Conservation (phyloP, 2,797 vertebrate genomes). For the Anolis apletophallus region DNA sequence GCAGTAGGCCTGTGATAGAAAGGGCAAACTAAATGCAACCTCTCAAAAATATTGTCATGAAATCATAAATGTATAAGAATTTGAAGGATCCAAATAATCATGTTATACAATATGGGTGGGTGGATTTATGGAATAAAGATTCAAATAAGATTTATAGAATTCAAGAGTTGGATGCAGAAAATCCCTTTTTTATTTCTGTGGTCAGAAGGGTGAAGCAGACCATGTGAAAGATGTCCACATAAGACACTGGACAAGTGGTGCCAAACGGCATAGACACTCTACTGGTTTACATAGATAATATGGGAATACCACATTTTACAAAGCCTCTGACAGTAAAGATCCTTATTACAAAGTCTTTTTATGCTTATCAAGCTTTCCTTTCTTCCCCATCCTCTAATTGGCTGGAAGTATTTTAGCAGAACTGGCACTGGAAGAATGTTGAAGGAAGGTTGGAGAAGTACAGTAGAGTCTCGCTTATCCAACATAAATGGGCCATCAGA, state of each 20-base stretch:
- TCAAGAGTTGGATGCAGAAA: background rate
- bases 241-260: background rate
- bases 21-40: slow-evolving; percentile 50
- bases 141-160: background rate
- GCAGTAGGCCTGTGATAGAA: slow-evolving; percentile 42
- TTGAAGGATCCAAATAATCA: background rate
- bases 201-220: background rate
- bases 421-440: too few species aligned
- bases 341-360: too few species aligned
- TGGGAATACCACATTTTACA: too few species aligned
- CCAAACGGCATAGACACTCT: too few species aligned
- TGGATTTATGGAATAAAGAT: background rate
- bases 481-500: too few species aligned
- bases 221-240: background rate
- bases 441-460: too few species aligned
- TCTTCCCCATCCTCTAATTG: too few species aligned
- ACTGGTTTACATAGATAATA: background rate
- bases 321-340: background rate
- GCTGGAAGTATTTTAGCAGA: too few species aligned
- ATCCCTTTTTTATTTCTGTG: too few species aligned
- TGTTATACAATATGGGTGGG: background rate
- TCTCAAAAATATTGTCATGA: slow-evolving; percentile 46
- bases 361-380: too few species aligned
- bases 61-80: background rate
- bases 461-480: too few species aligned